A percentile compares a stretch with the other conserved stretches of the same genome.
Conservation (phyloP, 2,888 invertebrate genomes). For the Cactoblastis cactorum region DNA sequence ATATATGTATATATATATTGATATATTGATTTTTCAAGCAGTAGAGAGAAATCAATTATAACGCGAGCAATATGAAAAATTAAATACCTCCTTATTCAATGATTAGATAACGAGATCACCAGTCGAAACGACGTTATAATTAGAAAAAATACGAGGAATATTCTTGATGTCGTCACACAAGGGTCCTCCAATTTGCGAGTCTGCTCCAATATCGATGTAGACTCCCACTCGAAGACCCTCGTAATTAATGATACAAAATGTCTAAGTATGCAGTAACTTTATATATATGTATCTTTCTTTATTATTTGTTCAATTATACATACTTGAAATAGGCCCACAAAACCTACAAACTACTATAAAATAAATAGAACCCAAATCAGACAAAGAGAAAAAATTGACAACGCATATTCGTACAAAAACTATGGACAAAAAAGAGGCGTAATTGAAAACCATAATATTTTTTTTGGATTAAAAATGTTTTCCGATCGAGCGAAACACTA, state of each 20-base stretch:
- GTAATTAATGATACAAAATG: background rate
- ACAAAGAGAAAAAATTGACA: background rate
- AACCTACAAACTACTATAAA: too few relatives aligned
- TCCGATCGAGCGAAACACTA: background rate
- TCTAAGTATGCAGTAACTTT: background rate
- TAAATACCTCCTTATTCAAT: background rate
- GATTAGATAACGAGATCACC: background rate
- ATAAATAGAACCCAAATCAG: too few relatives aligned
- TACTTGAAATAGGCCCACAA: too few relatives aligned
- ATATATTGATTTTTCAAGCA: too few relatives aligned
- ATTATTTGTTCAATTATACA: too few relatives aligned
- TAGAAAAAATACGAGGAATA: background rate
- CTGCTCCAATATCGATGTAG: background rate
- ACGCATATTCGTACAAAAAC: background rate
- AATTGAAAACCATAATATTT: background rate
- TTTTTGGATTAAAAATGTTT: background rate
- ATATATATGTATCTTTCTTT: too few relatives aligned
- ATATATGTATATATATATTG: too few relatives aligned
- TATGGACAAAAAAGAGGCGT: background rate
- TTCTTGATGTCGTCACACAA: slow-evolving; percentile 2
- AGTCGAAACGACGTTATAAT: background rate
- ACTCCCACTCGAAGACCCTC: background rate
- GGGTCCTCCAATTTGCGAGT: slow-evolving; percentile 6
- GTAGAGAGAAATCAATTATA: too few relatives aligned
- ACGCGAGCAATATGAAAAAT: too few relatives aligned